These are phyloP conservation scores for Neocloeon triangulifer DNA, from an alignment of 1,140 invertebrate genomes.

Conservation along the genomic window DNA sequence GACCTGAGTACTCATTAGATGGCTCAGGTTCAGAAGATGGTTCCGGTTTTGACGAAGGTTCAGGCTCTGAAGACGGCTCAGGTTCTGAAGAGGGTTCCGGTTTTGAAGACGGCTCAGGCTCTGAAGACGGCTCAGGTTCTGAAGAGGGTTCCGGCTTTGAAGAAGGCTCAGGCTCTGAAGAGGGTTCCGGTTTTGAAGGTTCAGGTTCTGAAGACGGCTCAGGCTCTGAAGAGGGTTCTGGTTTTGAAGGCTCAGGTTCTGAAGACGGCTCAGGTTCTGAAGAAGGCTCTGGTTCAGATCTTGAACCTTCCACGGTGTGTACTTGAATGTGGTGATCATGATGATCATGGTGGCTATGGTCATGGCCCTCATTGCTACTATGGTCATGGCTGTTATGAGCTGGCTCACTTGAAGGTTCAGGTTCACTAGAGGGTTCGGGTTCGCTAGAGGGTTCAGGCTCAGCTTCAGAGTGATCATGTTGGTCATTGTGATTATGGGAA, in stretches of 20 bases:
- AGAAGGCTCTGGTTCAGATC: conserved; percentile 13
- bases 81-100: background rate
- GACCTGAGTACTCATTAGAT: too few relatives aligned
- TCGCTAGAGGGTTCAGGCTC: background rate
- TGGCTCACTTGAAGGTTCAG: conserved; percentile 1
- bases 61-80: conserved; percentile 11
- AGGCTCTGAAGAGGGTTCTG: conserved; percentile 12
- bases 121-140: conserved; percentile 10
- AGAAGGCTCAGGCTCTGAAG: conserved; percentile 13
- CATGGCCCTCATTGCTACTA: background rate
- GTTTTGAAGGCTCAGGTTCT: conserved; percentile 13
- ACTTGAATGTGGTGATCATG: conserved; percentile 11
- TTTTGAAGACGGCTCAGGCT: conserved; percentile 2
- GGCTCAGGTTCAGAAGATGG: too few relatives aligned
- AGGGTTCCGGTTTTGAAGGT: too few relatives aligned
- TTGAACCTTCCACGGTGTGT: conserved; percentile 14
- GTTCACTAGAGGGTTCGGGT: conserved; percentile 2
- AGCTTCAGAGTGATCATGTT: background rate
- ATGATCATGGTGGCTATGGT: conserved; percentile 2
- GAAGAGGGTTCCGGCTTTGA: conserved; percentile 12
- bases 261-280: conserved; percentile 13
- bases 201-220: conserved; percentile 16
- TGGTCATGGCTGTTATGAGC: background rate
- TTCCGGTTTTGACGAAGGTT: conserved; percentile 13
- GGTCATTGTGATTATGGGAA: background rate